Percentiles rank a stretch among this genome's conserved stretches.
phyloP scores from a whole-genome alignment of 1,140 invertebrate species.

The Zaprionus davidi region DNA sequence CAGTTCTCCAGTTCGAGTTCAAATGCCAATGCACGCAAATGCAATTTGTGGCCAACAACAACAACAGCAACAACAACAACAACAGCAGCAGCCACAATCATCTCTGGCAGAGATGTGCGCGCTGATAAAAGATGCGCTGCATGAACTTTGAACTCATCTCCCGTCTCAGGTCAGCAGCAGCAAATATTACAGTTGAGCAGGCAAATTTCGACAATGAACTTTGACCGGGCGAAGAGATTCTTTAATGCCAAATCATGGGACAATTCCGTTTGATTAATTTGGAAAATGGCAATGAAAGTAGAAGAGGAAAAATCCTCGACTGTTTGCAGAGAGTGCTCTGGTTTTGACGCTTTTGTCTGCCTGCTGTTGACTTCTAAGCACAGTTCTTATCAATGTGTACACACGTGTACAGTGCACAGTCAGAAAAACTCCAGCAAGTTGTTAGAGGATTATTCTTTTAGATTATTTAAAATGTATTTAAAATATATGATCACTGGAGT shows the following conservation, averaged over 20 bases:
- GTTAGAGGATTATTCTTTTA: not conserved
- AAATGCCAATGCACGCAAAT: slow-evolving; percentile 71
- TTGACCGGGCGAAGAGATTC: slow-evolving; percentile 2
- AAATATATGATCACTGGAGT: too few species aligned
- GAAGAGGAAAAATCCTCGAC: not conserved
- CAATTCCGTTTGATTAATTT: slow-evolving; percentile 1
- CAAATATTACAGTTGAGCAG: slow-evolving; percentile 55
- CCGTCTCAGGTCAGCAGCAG: slow-evolving; percentile 42
- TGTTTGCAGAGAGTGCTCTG: not conserved
- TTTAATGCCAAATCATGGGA: not conserved
- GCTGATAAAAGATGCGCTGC: slow-evolving; percentile 58
- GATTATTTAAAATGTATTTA: too few species aligned
- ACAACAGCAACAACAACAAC: slow-evolving; percentile 22
- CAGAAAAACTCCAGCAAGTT: not conserved
- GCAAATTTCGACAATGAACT: slow-evolving; percentile 44
- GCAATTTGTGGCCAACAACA: slow-evolving; percentile 49
- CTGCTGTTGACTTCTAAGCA: slow-evolving; percentile 8
- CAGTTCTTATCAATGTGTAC: not conserved
- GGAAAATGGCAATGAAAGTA: not conserved
- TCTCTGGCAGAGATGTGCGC: slow-evolving; percentile 55
- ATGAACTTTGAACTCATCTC: slow-evolving; percentile 71
- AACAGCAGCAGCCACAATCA: slow-evolving; percentile 13
- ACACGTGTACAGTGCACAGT: not conserved
- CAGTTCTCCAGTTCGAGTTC: slow-evolving; percentile 45
- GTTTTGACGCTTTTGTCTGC: not conserved